Base-by-base conservation (phyloP, 2,797 vertebrate genomes). In the Paedocypris micromegethes region DNA sequence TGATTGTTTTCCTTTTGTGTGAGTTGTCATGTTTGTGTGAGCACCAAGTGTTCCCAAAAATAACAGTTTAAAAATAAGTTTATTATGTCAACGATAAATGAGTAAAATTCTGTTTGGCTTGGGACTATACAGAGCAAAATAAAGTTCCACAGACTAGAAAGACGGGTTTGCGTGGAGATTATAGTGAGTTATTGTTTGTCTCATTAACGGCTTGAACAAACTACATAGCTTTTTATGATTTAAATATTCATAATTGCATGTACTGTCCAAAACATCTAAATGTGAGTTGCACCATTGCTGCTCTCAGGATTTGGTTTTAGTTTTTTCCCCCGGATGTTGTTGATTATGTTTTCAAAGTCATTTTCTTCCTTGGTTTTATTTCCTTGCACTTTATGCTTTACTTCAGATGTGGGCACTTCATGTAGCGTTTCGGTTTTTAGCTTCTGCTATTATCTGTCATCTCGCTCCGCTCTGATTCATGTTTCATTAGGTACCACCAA, bases 261-360 rank as follows among this genome's bases (percentile, higher is more conserved):
- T 23, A 23, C n/a, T n/a, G n/a, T n/a, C n/a, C n/a, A n/a, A n/a
- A 84, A 82, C 85, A 79, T 78, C 82, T 82, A 88, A 88, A 84
- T 81, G 83, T 81, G 85, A 88, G 85, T 89, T 88, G 89, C 81
- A 75, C 84, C 74, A 80, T 80, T 83, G 81, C 82, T 81, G 84
- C 79, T 75, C 80, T 82, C 72, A 80, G 81, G 84, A 76, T 80
- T 76, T 80, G 78, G 81, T 88, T 88, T 84, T 23, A 23, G 23
- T 23, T 23, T 23, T 23, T 23, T 23, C 23, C 80, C 81, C 77
- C 79, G 81, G 77, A 82, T 80, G 81, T 82, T 85, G 79, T 83
- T 88, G 86, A 89, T 88, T 86, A 87, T 56, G 75, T 68, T 79
- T 84, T 83, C 73, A 72, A 72, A 73, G 76, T 82, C 66, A 75